Evolutionary conservation across 92 coral and sea anemone genomes (phyloP).

Genomic region (Zoanthus sansibaricus): DNA sequence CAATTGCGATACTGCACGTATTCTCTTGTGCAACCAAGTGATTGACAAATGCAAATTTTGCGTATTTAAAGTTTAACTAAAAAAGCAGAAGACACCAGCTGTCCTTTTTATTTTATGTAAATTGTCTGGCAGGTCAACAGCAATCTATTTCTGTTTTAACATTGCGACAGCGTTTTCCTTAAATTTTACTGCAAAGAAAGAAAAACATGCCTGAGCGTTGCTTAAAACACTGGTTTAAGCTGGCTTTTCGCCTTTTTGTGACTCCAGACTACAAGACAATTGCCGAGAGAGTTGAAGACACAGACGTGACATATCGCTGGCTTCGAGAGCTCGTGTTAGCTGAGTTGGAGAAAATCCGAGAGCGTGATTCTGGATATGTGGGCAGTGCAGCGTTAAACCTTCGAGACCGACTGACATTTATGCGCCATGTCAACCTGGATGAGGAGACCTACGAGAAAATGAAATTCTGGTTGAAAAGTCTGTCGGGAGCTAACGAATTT

Average conservation of each 20-base stretch:
- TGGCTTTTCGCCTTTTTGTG: constrained; percentile 82
- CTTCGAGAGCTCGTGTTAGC: constrained; percentile 73
- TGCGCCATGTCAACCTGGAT: constrained; percentile 64
- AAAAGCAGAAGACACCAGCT: not conserved
- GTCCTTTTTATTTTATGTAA: not conserved
- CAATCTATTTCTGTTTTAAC: no score
- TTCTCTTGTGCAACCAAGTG: not conserved
- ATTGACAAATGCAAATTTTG: not conserved
- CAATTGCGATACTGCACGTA: not conserved
- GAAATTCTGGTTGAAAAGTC: constrained; percentile 64
- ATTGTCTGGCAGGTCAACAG: not conserved
- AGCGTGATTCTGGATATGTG: constrained; percentile 62
- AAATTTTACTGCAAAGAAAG: not conserved
- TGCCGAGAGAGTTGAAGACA: constrained; percentile 71
- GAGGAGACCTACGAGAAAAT: constrained; percentile 58
- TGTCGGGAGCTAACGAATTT: constrained; percentile 56
- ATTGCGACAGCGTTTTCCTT: no score
- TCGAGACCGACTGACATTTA: constrained; percentile 65
- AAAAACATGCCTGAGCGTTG: constrained; percentile 65
- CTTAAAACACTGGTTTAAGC: constrained; percentile 80
- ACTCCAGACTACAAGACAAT: constrained; percentile 81
- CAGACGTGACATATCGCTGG: constrained; percentile 90
- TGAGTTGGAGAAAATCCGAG: constrained; percentile 60
- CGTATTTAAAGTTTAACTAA: not conserved
- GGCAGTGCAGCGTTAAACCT: constrained; percentile 72